Conservation (phyloP, 2,113 vertebrate genomes). For the Dolichallabes microphthalmus region DNA sequence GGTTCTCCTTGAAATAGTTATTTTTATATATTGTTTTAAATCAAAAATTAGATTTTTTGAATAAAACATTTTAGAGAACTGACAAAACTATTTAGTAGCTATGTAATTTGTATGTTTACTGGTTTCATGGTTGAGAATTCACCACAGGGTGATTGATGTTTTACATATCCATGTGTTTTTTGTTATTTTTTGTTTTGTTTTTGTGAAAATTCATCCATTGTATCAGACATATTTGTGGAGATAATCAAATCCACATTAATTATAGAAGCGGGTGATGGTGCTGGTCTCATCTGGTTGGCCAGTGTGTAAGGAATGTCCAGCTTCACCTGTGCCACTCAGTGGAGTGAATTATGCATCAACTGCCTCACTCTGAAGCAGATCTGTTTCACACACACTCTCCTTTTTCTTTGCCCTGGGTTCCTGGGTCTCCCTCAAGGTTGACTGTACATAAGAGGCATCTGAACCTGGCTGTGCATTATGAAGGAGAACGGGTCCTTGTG, state of each 20-base stretch:
- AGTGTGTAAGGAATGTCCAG: constrained; percentile 37
- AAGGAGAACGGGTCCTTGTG: constrained; percentile 48
- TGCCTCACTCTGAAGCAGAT: constrained; percentile 42
- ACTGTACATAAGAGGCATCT: constrained; percentile 33
- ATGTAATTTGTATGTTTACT: not conserved
- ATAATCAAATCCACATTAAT: not conserved
- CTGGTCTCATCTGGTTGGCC: constrained; percentile 20
- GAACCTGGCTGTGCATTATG: constrained; percentile 48
- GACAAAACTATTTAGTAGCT: not conserved
- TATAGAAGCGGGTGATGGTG: constrained; percentile 17
- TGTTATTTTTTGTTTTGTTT: too few relatives aligned
- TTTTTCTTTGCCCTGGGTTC: constrained; percentile 34
- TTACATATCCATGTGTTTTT: not conserved
- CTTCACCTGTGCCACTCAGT: constrained; percentile 12
- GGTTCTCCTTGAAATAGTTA: not conserved
- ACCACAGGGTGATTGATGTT: not conserved
- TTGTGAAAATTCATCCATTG: not conserved
- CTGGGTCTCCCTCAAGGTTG: constrained; percentile 27
- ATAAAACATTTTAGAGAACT: not conserved
- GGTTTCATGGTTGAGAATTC: not conserved
- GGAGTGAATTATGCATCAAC: constrained; percentile 50
- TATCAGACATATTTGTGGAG: not conserved
- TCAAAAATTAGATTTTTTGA: too few relatives aligned
- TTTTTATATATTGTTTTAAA: too few relatives aligned
- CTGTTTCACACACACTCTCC: constrained; percentile 42